Conservation (phyloP, 1,140 invertebrate species). For the Gryllus bimaculatus region DNA sequence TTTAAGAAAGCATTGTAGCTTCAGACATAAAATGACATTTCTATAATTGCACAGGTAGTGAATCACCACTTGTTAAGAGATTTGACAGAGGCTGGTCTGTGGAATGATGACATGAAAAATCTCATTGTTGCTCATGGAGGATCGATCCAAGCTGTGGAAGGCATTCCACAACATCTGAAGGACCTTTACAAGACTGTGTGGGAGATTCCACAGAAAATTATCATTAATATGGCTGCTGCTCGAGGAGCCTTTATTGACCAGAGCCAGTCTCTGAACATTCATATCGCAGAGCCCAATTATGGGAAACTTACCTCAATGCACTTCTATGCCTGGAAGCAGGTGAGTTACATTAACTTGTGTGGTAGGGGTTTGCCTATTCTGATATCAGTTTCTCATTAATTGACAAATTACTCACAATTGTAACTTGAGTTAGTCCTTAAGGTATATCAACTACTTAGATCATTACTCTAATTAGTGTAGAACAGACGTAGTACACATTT, state of each 20-base stretch:
- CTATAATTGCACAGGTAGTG: constrained; percentile 56
- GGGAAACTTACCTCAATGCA: constrained; percentile 95
- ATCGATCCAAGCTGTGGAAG: constrained; percentile 80
- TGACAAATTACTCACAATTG: no score
- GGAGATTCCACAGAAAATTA: constrained; percentile 92
- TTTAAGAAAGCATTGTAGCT: no score
- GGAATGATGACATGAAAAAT: constrained; percentile 97
- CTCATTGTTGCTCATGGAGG: constrained; percentile 84
- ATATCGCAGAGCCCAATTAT: constrained; percentile 89
- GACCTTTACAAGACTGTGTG: constrained; percentile 95
- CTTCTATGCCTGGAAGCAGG: constrained; percentile 94
- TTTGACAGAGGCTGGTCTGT: constrained; percentile 80
- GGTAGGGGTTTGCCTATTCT: no score
- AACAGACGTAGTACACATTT: no score
- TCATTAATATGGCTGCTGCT: constrained; percentile 97
- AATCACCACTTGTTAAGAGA: constrained; percentile 95
- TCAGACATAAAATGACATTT: no score
- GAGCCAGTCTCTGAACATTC: constrained; percentile 94
- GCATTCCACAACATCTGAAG: constrained; percentile 83
- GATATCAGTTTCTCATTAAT: no score
- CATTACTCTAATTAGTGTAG: no score
- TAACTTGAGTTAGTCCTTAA: no score
- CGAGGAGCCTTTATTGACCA: constrained; percentile 97
- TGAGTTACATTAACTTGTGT: constrained; percentile 29
- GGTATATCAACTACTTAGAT: no score